Base-by-base conservation (phyloP, 2,888 invertebrate species). In the Rotaria magnacalcarata region DNA sequence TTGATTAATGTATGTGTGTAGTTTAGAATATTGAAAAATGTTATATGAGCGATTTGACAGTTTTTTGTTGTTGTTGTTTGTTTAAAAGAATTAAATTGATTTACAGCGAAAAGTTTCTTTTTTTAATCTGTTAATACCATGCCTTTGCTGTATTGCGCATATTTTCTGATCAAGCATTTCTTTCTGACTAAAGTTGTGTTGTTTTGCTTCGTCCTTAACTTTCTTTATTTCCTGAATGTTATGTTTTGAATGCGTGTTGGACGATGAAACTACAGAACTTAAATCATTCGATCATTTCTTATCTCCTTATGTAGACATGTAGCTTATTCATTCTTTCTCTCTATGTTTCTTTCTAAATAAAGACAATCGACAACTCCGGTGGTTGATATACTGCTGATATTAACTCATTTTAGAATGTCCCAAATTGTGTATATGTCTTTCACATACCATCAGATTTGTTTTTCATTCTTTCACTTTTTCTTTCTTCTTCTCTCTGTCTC, bases 331-430 rank as follows among this genome's bases (percentile, higher is more conserved):
- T 19, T 67, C 67, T 3, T 67, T 67, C 14, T 24, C 34, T 6
- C 16, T 11, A n/a, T 60, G n/a, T 60, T n/a, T 60, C 58, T 27
- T 27, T 54, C 21, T 2, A 3, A 60, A 24, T n/a, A n/a, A 67
- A 67, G 16, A 67, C 67, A 67, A 67, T 67, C 34, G 67, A 67
- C 67, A 67, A 67, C 34, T 34, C 67, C 67, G 67, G 67, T 67
- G 67, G 67, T 67, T 67, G 34, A 67, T 67, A 34, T 67, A 67
- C 67, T 67, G 34, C 67, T 67, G 67, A 67, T 67, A 67, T 67
- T 34, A 41, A 67, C 34, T 67, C 34, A 67, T 27, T 34, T 67
- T 67, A 34, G 67, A 67, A 67, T 67, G 67, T 67, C 67, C 67
- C 19, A 6, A 7, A 41, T 34, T 67, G 67, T 67, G 67, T 67